A percentile compares a stretch with the other conserved stretches of the same genome.
These are phyloP conservation scores for Podabrus alpinus DNA, from an alignment of 2,888 invertebrate genomes.

Conservation along the genomic window DNA sequence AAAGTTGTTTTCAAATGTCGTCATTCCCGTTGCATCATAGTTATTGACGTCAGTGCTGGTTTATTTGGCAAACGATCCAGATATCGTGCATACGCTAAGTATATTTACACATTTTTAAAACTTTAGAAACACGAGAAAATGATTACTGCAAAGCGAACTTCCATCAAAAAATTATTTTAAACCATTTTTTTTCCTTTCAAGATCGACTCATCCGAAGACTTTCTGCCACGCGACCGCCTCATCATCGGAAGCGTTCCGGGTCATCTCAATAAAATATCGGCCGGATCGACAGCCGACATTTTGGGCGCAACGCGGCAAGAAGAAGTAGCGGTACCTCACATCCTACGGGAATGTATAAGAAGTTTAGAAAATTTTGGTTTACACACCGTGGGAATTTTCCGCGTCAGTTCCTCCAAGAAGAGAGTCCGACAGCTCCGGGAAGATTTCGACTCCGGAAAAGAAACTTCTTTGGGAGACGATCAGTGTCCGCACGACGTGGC, in stretches of 20 bases:
- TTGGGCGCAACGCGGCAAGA: slow-evolving; percentile 53
- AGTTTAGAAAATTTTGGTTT: slow-evolving; percentile 83
- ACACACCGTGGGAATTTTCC: slow-evolving; percentile 85
- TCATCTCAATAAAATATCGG: slow-evolving; percentile 54
- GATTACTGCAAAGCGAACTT: too few species aligned
- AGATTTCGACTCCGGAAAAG: slow-evolving; percentile 84
- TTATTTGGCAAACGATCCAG: slow-evolving; percentile 19
- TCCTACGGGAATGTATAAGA: slow-evolving; percentile 79
- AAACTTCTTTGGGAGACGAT: slow-evolving; percentile 73
- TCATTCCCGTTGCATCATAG: slow-evolving; percentile 22
- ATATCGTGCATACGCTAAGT: slow-evolving; percentile 10
- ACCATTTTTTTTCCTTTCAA: slow-evolving; percentile 53
- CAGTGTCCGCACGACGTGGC: slow-evolving; percentile 94
- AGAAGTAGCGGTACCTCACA: slow-evolving; percentile 70
- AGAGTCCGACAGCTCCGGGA: slow-evolving; percentile 89
- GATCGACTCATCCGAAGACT: slow-evolving; percentile 80
- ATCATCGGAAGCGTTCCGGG: slow-evolving; percentile 60
- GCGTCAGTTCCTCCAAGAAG: slow-evolving; percentile 91
- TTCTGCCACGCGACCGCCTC: slow-evolving; percentile 62
- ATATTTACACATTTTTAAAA: slow-evolving; percentile 10
- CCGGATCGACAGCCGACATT: slow-evolving; percentile 54
- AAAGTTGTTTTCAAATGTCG: slow-evolving; percentile 5
- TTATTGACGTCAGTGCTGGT: slow-evolving; percentile 21
- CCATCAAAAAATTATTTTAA: not conserved
- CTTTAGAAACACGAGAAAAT: not conserved